A percentile compares a stretch with the other conserved stretches of the same genome.
phyloP scores from a whole-genome alignment of 2,113 vertebrate species.

The Clinocottus analis region DNA sequence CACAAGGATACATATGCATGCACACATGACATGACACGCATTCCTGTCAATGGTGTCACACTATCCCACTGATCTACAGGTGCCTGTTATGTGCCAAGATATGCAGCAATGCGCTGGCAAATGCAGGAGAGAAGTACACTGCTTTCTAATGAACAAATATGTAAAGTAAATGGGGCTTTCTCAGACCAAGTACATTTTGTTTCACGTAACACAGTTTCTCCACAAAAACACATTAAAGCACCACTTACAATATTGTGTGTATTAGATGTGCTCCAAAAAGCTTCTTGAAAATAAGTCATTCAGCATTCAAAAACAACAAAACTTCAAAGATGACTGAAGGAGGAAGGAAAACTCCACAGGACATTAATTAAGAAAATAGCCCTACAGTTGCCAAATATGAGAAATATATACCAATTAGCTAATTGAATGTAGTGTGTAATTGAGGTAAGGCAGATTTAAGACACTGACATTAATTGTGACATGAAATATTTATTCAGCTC shows the following conservation, averaged over 20 bases:
- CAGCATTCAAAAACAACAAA: too few relatives aligned
- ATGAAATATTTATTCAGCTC: neutral
- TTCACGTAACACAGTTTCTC: too few relatives aligned
- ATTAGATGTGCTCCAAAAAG: neutral
- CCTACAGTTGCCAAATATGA: neutral
- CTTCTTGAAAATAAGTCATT: neutral
- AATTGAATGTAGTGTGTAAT: neutral
- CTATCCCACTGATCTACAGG: neutral
- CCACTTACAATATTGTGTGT: neutral
- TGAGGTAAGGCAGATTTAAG: neutral
- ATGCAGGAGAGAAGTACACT: constrained; percentile 13
- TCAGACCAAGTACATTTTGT: too few relatives aligned
- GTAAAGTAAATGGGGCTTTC: too few relatives aligned
- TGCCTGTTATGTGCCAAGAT: neutral
- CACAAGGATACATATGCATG: neutral
- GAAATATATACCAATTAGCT: neutral
- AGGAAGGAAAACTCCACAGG: neutral
- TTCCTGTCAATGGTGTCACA: neutral
- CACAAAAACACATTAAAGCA: too few relatives aligned
- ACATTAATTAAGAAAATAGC: neutral
- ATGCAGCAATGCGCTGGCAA: neutral
- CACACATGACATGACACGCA: neutral
- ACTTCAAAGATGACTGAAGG: too few relatives aligned
- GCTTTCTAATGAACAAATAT: too few relatives aligned
- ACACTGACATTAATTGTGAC: neutral